phyloP scores from a whole-genome alignment of 1,140 invertebrate species.

The Trachelipus rathkii region DNA sequence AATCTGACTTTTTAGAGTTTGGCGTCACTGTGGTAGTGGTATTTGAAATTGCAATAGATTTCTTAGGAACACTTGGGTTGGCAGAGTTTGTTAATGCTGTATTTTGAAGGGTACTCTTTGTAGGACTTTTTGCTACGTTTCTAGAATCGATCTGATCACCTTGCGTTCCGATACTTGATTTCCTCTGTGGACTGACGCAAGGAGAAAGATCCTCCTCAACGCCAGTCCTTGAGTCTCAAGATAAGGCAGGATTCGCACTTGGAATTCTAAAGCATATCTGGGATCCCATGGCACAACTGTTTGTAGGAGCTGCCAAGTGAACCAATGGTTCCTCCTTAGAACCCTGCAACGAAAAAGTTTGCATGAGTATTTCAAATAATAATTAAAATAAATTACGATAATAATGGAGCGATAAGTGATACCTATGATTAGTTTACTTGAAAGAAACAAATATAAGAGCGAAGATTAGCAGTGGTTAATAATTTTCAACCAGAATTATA shows the following conservation, averaged over 20 bases:
- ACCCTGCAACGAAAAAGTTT: neutral
- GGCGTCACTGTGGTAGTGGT: neutral
- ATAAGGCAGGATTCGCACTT: neutral
- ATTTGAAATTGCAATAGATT: neutral
- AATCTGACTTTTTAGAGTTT: neutral
- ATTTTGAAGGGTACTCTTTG: neutral
- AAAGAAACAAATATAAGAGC: no score
- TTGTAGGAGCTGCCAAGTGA: constrained; percentile 41
- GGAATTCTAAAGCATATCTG: constrained; percentile 42
- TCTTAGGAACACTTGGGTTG: no score
- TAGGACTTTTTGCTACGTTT: neutral
- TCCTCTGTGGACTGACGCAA: neutral
- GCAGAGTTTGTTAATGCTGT: neutral
- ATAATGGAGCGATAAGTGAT: no score
- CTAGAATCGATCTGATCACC: neutral
- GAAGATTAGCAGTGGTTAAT: no score
- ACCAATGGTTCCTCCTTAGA: constrained; percentile 33
- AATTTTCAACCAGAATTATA: no score
- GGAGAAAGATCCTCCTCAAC: neutral
- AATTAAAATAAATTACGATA: no score
- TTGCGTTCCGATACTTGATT: neutral
- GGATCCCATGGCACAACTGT: constrained; percentile 37
- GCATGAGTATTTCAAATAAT: no score
- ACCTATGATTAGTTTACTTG: no score
- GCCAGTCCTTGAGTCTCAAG: neutral